Evolutionary conservation across 2,113 vertebrate species (phyloP), one percentile per base, ranked within the genome.

Genomic region (Seriola dumerili): DNA sequence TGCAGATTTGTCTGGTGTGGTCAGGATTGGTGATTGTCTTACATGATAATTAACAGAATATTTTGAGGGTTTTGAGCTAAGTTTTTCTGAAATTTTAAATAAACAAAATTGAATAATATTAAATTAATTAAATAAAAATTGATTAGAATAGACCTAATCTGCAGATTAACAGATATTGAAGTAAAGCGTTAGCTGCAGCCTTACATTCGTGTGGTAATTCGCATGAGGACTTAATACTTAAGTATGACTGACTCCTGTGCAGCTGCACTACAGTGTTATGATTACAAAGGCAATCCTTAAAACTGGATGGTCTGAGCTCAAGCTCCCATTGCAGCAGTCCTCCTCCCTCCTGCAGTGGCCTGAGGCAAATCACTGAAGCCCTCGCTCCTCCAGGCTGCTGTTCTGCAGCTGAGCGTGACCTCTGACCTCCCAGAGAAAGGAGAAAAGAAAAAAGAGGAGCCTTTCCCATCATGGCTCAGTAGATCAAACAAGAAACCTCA

Each of bases 401-500:
- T 61, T 81, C 57, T 64, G 80, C 77, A 83, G 73, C 81, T 54
- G 55, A 46, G 44, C 17, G 38, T 78, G 79, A 87, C 82, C 84
- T 85, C 25, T 71, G 84, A 89, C 87, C 76, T 72, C 62, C 14
- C n/a, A 0, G 19, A 46, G 64, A 75, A 42, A 48, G 48, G 21
- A 23, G 42, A 66, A 25, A 12, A 62, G 11, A 25, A 48, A 34
- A 72, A 46, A 64, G 29, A 58, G 74, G 52, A 34, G 48, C 78
- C 61, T 83, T 34, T 72, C 19, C 11, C 46, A 36, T 69, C 68
- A 25, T 4, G 55, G n/a, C 70, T 83, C 36, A 23, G 62, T n/a
- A 86, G 80, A 88, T 85, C 78, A 88, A 80, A 85, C 67, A 48
- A 55, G 10, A 63, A 2, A 72, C 86, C 72, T 72, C 57, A 57